A percentile compares a stretch with the other conserved stretches of the same genome.
phyloP scores from a whole-genome alignment of 2,797 vertebrate species.

The Hyperoplus lanceolatus region DNA sequence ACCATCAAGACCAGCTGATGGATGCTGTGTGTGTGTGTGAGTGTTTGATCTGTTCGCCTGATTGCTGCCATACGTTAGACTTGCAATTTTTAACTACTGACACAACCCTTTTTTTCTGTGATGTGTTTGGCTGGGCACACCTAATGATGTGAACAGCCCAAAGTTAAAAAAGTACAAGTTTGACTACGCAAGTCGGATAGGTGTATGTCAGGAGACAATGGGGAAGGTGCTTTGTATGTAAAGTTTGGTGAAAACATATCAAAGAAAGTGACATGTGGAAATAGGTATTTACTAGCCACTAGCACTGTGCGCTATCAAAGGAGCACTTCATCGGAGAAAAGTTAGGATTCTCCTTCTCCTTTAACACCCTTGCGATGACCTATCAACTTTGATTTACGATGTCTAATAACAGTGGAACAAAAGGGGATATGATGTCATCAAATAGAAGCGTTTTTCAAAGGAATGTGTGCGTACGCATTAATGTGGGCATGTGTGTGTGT shows the following conservation, averaged over 20 bases:
- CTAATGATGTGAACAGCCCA: constrained; percentile 11
- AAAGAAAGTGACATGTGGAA: constrained; percentile 11
- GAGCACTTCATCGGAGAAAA: constrained; percentile 9
- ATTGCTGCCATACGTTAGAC: constrained; percentile 35
- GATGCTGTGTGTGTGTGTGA: constrained; percentile 38
- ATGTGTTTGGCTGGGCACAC: not conserved
- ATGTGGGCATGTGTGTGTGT: constrained; percentile 63
- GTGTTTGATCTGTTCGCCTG: constrained; percentile 41
- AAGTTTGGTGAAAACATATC: constrained; percentile 10
- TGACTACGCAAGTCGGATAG: not conserved
- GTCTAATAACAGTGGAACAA: constrained; percentile 63
- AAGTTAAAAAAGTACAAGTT: constrained; percentile 19
- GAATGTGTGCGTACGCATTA: constrained; percentile 60
- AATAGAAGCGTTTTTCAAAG: constrained; percentile 78
- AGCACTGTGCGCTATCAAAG: constrained; percentile 6
- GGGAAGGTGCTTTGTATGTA: not conserved
- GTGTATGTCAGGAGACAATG: constrained; percentile 4
- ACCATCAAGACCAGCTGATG: constrained; percentile 55
- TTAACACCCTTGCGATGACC: constrained; percentile 44
- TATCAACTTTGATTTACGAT: constrained; percentile 71
- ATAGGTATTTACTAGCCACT: not conserved
- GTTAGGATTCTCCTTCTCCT: constrained; percentile 24
- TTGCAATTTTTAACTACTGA: constrained; percentile 35
- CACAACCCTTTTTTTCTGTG: constrained; percentile 14
- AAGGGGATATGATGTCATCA: constrained; percentile 83